Evolutionary conservation across 2,113 vertebrate genomes (phyloP).

Genomic region (Elephas maximus): DNA sequence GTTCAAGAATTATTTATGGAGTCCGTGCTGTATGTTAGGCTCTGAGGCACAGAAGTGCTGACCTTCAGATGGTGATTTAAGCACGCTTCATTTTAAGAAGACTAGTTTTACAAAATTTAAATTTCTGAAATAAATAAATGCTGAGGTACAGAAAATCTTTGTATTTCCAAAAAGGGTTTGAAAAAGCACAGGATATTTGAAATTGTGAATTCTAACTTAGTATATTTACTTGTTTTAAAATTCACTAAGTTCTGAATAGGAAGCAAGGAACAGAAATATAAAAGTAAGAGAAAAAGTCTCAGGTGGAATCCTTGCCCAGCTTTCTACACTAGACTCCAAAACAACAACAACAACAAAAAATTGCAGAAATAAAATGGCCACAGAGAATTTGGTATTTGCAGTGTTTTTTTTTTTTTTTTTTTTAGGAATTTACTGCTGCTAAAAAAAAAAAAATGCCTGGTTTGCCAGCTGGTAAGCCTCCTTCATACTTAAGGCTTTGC

Average conservation of each 20-base stretch:
- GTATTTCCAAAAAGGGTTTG: neutral
- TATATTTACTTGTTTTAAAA: neutral
- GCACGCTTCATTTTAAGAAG: neutral
- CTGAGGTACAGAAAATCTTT: neutral
- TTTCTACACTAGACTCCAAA: neutral
- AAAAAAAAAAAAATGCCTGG: neutral
- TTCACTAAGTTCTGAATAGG: neutral
- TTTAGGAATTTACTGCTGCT: neutral
- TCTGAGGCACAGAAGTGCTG: neutral
- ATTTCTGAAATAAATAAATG: slow-evolving; percentile 27
- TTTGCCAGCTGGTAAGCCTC: neutral
- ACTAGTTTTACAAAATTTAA: slow-evolving; percentile 1
- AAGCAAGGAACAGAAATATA: neutral
- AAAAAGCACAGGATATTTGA: neutral
- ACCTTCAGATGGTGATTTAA: neutral
- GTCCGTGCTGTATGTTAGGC: too few relatives aligned
- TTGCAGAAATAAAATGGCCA: neutral
- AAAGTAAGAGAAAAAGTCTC: neutral
- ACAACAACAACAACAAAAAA: neutral
- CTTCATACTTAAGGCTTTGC: neutral
- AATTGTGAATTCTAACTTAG: neutral
- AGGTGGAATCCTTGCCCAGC: neutral
- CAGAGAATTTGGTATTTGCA: neutral
- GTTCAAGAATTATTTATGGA: neutral
- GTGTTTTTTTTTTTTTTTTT: too few relatives aligned